phyloP scores from a whole-genome alignment of 2,888 invertebrate species.

The Hypsopygia costalis region DNA sequence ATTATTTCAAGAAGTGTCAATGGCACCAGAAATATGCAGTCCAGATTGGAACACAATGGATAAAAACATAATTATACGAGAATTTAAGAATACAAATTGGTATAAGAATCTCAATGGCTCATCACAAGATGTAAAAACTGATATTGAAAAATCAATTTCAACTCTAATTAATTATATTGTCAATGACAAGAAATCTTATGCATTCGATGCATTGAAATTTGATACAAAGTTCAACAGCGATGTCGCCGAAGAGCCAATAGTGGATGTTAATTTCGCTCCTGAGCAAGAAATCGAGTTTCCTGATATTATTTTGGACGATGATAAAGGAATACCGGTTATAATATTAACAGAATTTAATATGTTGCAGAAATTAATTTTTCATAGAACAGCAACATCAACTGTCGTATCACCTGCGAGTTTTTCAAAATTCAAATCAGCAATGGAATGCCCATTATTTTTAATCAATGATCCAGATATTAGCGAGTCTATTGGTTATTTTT shows the following conservation, averaged over 20 bases:
- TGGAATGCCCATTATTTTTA: slow-evolving; percentile 40
- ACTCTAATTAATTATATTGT: slow-evolving; percentile 43
- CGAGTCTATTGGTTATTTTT: slow-evolving; percentile 42
- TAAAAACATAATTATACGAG: slow-evolving; percentile 22
- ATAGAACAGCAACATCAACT: slow-evolving; percentile 11
- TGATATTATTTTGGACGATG: slow-evolving; percentile 38
- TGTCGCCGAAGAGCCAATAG: slow-evolving; percentile 28
- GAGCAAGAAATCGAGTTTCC: slow-evolving; percentile 43
- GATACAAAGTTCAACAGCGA: slow-evolving; percentile 21
- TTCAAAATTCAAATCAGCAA: slow-evolving; percentile 32
- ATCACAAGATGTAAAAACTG: slow-evolving; percentile 19
- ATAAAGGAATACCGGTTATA: slow-evolving; percentile 43
- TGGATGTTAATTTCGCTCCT: slow-evolving; percentile 28
- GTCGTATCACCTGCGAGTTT: slow-evolving; percentile 27
- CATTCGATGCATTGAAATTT: slow-evolving; percentile 38
- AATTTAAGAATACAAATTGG: slow-evolving; percentile 27
- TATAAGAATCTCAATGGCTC: slow-evolving; percentile 23
- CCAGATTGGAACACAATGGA: slow-evolving; percentile 25
- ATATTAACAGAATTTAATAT: slow-evolving; percentile 31
- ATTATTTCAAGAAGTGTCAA: slow-evolving; percentile 24
- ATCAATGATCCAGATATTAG: slow-evolving; percentile 31
- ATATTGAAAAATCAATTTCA: slow-evolving; percentile 35
- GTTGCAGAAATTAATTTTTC: slow-evolving; percentile 36
- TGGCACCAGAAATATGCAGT: slow-evolving; percentile 2
- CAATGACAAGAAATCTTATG: slow-evolving; percentile 35